Base-by-base conservation (phyloP, 2,113 vertebrate species). In the Paedocypris sp. region DNA sequence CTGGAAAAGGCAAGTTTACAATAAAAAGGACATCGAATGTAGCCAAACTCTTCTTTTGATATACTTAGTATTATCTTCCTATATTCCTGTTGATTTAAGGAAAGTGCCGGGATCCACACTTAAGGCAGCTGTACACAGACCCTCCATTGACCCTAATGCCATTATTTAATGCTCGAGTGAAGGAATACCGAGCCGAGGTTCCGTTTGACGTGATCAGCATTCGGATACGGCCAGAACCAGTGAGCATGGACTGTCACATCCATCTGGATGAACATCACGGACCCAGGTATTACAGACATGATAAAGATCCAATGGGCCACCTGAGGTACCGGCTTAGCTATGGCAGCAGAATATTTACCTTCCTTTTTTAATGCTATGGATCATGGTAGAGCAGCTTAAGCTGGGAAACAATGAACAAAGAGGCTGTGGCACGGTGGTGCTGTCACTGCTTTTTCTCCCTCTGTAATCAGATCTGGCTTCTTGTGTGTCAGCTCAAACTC, bases 121-220 rank as follows among this genome's bases (percentile, higher is more conserved):
- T 98, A 66, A 82, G 83, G 28, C 86, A 89, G 79, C 85, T 98
- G 72, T 89, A 92, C 77, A 92, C 84, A 3, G 79, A 81, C 68
- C 94, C 93, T 11, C 83, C 73, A 28, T 81, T 98, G 74, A 73
- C 82, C 8, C 68, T 97, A 70, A 89, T 74, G 46, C 94, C 94
- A 10, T 79, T 77, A 25, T 98, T 97, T 81, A 86, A 84, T 49
- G 85, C 89, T 2, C 51, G 76, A 69, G 83, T 91, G 71, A 97
- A 83, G 76, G 88, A 90, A 64, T 98, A 98, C 73, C 83, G 76
- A 0, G 75, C 84, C 5, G 90, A 97, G 75, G 90, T 97, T 13
- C 87, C 90, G 20, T 98, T 98, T 7, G 89, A 97, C 72, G 80
- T 86, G 19, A 80, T 94, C 53, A 90, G 69, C 2, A 77, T 97